Evolutionary conservation across 2,888 invertebrate species (phyloP).

Genomic region (Dendrolimus pini): DNA sequence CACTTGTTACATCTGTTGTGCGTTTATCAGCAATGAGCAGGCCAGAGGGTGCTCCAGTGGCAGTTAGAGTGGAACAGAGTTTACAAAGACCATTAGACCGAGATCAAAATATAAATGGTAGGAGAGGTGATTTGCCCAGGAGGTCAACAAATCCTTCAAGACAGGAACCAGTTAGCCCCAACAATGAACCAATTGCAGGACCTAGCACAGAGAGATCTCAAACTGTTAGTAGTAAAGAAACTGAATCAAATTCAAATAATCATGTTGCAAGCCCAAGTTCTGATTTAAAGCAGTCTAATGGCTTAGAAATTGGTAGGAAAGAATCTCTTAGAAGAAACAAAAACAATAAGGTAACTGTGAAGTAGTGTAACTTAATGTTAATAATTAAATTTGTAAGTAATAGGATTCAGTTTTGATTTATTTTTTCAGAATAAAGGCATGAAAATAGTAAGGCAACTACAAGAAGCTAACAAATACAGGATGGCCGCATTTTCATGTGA

Average conservation of each 20-base stretch:
- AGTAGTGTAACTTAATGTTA: neutral
- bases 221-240: slow-evolving; percentile 29
- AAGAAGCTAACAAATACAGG: slow-evolving; percentile 68
- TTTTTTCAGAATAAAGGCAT: slow-evolving; percentile 62
- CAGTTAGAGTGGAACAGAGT: slow-evolving; percentile 66
- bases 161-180: slow-evolving; percentile 30
- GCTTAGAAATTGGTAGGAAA: slow-evolving; percentile 44
- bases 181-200: slow-evolving; percentile 57
- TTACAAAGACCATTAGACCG: slow-evolving; percentile 73
- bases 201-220: slow-evolving; percentile 43
- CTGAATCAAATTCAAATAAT: slow-evolving; percentile 27
- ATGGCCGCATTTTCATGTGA: slow-evolving; percentile 75
- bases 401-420: neutral
- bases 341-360: slow-evolving; percentile 42
- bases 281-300: slow-evolving; percentile 33
- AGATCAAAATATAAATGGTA: slow-evolving; percentile 86
- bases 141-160: slow-evolving; percentile 36
- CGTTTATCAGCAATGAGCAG: slow-evolving; percentile 55
- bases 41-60: slow-evolving; percentile 63
- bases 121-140: slow-evolving; percentile 75
- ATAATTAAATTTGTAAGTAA: too few relatives aligned
- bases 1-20: slow-evolving; percentile 74
- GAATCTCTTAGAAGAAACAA: slow-evolving; percentile 55
- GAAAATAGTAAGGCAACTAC: slow-evolving; percentile 66
- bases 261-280: slow-evolving; percentile 31